A percentile compares a stretch with the other conserved stretches of the same genome.
These are phyloP conservation scores for Cynopterus sphinx DNA, from an alignment of 2,797 vertebrate genomes.

Conservation along the genomic window DNA sequence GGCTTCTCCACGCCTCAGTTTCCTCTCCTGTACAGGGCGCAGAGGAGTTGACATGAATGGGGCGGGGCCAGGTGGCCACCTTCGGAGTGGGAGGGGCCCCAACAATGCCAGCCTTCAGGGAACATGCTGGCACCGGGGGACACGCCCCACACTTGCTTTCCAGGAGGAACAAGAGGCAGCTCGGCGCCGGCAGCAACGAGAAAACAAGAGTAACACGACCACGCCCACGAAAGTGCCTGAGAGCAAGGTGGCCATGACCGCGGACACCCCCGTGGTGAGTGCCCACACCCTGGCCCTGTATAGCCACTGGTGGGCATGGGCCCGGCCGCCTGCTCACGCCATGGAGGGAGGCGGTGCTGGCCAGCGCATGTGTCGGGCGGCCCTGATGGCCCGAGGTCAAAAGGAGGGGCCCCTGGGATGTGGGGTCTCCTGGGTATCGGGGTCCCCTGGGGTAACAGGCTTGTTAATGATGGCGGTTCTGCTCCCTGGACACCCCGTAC, in stretches of 20 bases:
- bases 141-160: not conserved
- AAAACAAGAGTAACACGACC: conserved; percentile 96
- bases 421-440: not conserved
- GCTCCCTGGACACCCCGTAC: not conserved
- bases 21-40: not conserved
- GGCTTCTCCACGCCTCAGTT: not conserved
- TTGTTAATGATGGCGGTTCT: too few species aligned
- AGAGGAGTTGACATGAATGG: not conserved
- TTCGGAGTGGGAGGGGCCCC: not conserved
- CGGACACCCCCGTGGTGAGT: not conserved
- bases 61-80: not conserved
- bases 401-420: not conserved
- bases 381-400: too few species aligned
- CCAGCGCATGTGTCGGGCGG: not conserved
- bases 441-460: not conserved
- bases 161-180: conserved; percentile 99
- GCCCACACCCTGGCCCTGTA: not conserved
- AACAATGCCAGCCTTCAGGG: not conserved
- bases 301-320: not conserved
- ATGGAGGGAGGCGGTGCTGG: not conserved
- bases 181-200: conserved; percentile 95
- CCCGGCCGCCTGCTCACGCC: not conserved
- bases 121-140: too few species aligned
- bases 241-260: conserved; percentile 85
- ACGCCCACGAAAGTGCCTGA: conserved; percentile 97